Evolutionary conservation across 2,888 invertebrate genomes (phyloP).

Genomic region (Synergus umbraculus): DNA sequence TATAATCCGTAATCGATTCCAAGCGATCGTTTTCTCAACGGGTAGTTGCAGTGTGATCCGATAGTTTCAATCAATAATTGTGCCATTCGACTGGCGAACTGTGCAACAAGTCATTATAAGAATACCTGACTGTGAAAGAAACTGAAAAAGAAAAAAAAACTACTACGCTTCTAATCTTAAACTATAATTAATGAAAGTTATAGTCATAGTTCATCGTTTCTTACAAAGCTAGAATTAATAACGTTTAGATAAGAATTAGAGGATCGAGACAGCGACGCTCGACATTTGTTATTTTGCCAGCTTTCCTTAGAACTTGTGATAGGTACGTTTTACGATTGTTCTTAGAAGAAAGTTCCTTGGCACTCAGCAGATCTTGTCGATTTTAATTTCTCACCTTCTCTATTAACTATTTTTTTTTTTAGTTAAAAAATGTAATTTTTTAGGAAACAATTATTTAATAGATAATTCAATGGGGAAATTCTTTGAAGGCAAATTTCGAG

Average conservation of each 20-base stretch:
- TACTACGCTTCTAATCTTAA: constrained; percentile 75
- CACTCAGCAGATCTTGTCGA: constrained; percentile 21
- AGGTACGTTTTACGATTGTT: constrained; percentile 34
- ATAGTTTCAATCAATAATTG: constrained; percentile 40
- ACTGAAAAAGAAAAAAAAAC: constrained; percentile 60
- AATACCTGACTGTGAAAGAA: constrained; percentile 66
- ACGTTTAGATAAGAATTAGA: constrained; percentile 67
- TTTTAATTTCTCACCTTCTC: neutral
- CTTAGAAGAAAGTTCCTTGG: constrained; percentile 33
- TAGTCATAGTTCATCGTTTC: constrained; percentile 71
- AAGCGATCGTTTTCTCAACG: constrained; percentile 67
- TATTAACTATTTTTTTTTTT: neutral
- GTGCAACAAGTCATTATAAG: constrained; percentile 64
- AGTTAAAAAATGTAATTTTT: neutral
- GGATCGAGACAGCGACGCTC: constrained; percentile 25
- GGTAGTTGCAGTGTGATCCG: constrained; percentile 36
- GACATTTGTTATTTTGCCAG: constrained; percentile 38
- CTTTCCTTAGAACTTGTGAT: constrained; percentile 40
- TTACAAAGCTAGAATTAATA: constrained; percentile 68
- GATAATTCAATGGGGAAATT: neutral
- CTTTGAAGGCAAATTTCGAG: neutral
- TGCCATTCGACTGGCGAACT: constrained; percentile 45
- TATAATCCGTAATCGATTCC: constrained; percentile 62
- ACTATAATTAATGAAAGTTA: constrained; percentile 71
- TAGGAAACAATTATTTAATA: neutral